Conservation (phyloP, 2,797 vertebrate species). For the Florisuga fusca region DNA sequence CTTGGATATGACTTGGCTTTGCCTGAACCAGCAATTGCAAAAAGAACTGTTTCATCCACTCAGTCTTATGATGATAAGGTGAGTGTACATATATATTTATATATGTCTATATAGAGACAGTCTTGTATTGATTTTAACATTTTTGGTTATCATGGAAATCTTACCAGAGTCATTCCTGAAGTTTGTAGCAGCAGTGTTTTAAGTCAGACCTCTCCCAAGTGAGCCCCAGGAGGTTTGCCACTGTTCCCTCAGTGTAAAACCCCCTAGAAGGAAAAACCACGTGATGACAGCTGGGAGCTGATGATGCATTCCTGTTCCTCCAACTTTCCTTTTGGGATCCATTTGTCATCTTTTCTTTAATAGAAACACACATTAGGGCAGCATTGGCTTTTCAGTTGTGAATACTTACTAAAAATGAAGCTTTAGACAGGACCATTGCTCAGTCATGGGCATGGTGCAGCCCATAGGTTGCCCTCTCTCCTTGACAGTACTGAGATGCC, state of each 20-base stretch:
- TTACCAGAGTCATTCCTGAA: background rate
- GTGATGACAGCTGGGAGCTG: background rate
- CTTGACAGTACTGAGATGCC: fast-evolving
- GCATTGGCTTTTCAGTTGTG: background rate
- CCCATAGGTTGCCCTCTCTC: background rate
- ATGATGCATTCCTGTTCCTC: background rate
- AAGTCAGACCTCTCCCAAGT: background rate
- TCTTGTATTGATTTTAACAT: background rate
- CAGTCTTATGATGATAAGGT: background rate
- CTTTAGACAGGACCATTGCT: background rate
- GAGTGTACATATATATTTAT: background rate
- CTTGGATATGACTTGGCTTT: background rate
- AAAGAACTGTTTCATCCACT: background rate
- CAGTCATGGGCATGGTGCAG: background rate
- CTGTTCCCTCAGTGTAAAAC: background rate
- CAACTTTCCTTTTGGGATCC: background rate
- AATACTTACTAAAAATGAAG: background rate
- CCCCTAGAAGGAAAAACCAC: background rate
- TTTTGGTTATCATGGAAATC: background rate
- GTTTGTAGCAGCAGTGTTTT: background rate
- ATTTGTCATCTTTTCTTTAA: background rate
- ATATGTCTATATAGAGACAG: background rate
- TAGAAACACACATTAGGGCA: background rate
- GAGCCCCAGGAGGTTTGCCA: background rate
- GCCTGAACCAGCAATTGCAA: background rate